Percentiles rank a stretch among this genome's conserved stretches.
Evolutionary conservation across 2,797 vertebrate genomes (phyloP).

Genomic region (Centroberyx gerrardi): DNA sequence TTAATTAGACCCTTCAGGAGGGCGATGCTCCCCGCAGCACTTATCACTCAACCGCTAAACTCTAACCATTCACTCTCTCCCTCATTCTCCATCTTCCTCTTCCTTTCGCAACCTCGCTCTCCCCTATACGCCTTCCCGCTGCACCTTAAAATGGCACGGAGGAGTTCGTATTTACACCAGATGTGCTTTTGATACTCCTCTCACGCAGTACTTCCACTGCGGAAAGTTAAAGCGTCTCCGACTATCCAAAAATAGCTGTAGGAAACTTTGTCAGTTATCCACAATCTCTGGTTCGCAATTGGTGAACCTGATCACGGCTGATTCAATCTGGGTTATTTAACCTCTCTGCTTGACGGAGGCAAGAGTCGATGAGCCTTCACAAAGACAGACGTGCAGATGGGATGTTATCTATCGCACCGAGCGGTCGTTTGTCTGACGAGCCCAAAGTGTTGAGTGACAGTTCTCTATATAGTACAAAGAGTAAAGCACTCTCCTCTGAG

Average conservation of each 20-base stretch:
- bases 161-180: conserved; percentile 19
- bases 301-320: neutral
- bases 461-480: conserved; percentile 48
- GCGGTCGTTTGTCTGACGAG: conserved; percentile 37
- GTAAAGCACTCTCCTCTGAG: conserved; percentile 48
- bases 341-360: conserved; percentile 14
- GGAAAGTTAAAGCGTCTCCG: neutral
- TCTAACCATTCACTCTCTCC: conserved; percentile 32
- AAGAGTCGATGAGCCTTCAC: neutral
- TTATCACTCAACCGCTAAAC: conserved; percentile 41
- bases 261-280: conserved; percentile 26
- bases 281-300: conserved; percentile 27
- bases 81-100: conserved; percentile 2
- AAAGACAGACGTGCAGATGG: conserved; percentile 35
- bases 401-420: conserved; percentile 9
- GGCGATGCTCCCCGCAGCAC: conserved; percentile 24
- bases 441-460: conserved; percentile 54
- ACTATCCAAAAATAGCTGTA: conserved; percentile 23
- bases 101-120: neutral
- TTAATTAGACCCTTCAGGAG: conserved; percentile 76
- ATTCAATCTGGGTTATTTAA: conserved; percentile 30
- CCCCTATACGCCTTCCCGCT: neutral
- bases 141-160: conserved; percentile 8
- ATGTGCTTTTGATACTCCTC: conserved; percentile 13
- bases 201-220: neutral